These are phyloP conservation scores for Argyrosomus regius DNA, from an alignment of 2,797 vertebrate species.

Conservation along the genomic window DNA sequence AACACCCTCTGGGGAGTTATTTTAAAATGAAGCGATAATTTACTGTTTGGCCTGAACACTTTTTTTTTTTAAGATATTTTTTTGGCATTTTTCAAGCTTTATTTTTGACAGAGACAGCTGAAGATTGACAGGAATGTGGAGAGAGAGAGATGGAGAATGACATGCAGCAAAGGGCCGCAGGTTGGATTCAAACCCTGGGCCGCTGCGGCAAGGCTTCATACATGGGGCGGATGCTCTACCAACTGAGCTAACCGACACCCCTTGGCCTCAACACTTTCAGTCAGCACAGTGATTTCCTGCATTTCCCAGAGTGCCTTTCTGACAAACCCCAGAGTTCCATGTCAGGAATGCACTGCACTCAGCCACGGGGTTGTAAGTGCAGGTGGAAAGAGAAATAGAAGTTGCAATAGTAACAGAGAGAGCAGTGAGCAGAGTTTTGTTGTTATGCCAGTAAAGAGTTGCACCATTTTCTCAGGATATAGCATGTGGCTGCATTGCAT, in stretches of 20 bases:
- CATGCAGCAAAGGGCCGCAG: too few species aligned
- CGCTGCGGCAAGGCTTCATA: too few species aligned
- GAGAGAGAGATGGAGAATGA: too few species aligned
- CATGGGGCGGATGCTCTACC: too few species aligned
- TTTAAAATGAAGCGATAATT: conserved; percentile 6
- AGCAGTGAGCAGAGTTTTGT: not conserved
- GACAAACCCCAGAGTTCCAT: conserved; percentile 25
- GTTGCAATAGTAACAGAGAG: not conserved
- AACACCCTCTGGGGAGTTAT: not conserved
- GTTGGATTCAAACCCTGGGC: too few species aligned
- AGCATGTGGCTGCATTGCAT: not conserved
- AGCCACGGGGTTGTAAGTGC: not conserved
- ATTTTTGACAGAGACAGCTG: too few species aligned
- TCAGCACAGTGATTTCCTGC: conserved; percentile 22
- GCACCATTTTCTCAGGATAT: not conserved
- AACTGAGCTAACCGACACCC: too few species aligned
- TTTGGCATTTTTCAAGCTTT: too few species aligned
- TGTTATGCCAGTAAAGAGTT: conserved; percentile 21
- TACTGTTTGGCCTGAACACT: not conserved
- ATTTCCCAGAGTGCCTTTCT: conserved; percentile 13
- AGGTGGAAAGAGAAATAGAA: conserved; percentile 7
- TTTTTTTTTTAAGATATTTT: not conserved
- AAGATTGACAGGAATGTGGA: too few species aligned
- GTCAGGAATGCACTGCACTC: conserved; percentile 27
- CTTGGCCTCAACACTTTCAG: not conserved